Evolutionary conservation across 2,888 invertebrate genomes (phyloP).

Genomic region (Tiliacea aurago): DNA sequence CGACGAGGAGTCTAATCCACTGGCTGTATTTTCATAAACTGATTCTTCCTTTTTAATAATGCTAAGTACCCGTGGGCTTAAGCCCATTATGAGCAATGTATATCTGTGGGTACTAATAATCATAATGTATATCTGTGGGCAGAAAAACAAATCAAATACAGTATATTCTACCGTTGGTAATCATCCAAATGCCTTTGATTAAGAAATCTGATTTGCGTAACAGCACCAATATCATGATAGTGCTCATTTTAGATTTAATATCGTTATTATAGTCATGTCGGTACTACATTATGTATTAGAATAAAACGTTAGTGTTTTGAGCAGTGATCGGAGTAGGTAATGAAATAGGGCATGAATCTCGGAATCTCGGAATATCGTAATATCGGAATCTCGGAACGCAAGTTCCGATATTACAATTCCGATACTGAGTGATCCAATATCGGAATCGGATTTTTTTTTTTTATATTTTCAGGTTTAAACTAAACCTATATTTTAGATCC

Average conservation of each 20-base stretch:
- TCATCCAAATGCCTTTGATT: slow-evolving; percentile 14
- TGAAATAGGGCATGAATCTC: too few relatives aligned
- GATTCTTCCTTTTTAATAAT: background rate
- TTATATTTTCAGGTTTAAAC: too few relatives aligned
- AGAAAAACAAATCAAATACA: slow-evolving; percentile 25
- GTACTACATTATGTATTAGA: slow-evolving; percentile 33
- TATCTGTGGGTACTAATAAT: too few relatives aligned
- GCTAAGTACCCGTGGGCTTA: background rate
- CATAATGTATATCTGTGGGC: background rate
- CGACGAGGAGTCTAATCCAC: too few relatives aligned
- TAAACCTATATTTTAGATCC: too few relatives aligned
- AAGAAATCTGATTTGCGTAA: slow-evolving; percentile 8
- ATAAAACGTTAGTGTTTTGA: background rate
- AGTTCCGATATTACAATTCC: too few relatives aligned
- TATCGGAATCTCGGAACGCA: too few relatives aligned
- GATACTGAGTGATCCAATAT: too few relatives aligned
- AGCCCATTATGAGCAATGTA: background rate
- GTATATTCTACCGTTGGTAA: slow-evolving; percentile 7
- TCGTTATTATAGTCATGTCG: background rate
- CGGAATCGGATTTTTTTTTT: too few relatives aligned
- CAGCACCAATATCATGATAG: slow-evolving; percentile 10
- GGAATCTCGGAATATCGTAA: too few relatives aligned
- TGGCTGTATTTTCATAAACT: background rate
- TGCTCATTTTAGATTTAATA: slow-evolving; percentile 16
- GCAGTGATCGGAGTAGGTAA: too few relatives aligned